Evolutionary conservation across 1,140 invertebrate species (phyloP).

Genomic region (Lethrus apterus): DNA sequence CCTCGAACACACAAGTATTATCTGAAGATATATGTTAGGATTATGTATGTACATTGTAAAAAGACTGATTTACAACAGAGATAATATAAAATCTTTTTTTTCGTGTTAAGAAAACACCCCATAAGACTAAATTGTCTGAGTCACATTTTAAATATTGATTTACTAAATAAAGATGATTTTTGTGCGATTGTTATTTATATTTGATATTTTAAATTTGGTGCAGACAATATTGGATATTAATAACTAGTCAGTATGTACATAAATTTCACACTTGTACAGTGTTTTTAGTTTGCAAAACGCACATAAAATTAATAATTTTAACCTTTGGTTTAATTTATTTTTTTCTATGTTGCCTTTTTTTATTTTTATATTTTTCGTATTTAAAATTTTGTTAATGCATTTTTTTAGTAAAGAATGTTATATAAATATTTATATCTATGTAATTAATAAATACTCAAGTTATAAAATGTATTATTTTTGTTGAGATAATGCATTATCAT

Average conservation of each 20-base stretch:
- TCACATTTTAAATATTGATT: constrained; percentile 8
- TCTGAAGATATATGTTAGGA: constrained; percentile 1
- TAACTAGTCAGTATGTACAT: constrained; percentile 12
- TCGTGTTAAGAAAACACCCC: background rate
- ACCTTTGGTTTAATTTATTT: constrained; percentile 2
- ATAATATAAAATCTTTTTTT: background rate
- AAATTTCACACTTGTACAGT: constrained; percentile 12
- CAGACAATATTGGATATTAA: constrained; percentile 1
- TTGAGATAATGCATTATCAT: too few relatives aligned
- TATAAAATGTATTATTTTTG: too few relatives aligned
- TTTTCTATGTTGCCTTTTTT: constrained; percentile 5
- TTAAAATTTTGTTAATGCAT: too few relatives aligned
- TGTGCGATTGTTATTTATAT: background rate
- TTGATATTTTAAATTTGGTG: constrained; percentile 2
- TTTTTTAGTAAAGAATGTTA: constrained; percentile 11
- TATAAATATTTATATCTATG: constrained; percentile 10
- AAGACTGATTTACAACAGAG: constrained; percentile 2
- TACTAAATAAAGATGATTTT: too few relatives aligned
- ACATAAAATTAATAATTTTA: background rate
- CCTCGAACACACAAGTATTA: too few relatives aligned
- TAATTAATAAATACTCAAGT: constrained; percentile 1
- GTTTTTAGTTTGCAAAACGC: constrained; percentile 8
- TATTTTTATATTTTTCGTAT: too few relatives aligned
- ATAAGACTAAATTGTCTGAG: constrained; percentile 10
- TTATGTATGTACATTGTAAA: constrained; percentile 11